Percentiles rank a stretch among this genome's conserved stretches.
These are phyloP conservation scores for Microcebus ravelobensis DNA, from an alignment of 2,113 vertebrate genomes.

Conservation along the genomic window DNA sequence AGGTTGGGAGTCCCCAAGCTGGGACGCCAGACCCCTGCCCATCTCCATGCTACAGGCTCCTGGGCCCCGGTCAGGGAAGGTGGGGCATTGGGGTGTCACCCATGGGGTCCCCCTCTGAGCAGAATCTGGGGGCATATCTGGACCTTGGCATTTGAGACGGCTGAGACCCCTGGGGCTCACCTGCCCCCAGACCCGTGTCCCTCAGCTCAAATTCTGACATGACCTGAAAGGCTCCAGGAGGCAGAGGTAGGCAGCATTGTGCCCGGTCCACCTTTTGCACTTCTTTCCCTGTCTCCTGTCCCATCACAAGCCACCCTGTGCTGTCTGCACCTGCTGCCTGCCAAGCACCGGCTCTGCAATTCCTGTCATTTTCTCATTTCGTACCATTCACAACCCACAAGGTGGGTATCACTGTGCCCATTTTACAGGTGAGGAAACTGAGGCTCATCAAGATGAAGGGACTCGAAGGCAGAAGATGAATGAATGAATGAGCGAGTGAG, in stretches of 20 bases:
- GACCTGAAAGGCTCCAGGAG: background rate
- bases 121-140: background rate
- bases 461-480: background rate
- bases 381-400: background rate
- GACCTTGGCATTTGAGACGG: background rate
- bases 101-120: background rate
- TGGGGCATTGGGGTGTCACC: background rate
- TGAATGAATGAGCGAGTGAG: background rate
- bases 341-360: accelerated
- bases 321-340: accelerated
- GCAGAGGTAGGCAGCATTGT: accelerated
- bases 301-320: background rate
- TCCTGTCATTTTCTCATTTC: background rate
- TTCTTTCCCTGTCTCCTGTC: background rate
- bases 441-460: background rate
- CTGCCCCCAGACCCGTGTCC: background rate
- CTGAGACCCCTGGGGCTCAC: background rate
- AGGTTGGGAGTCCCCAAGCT: background rate
- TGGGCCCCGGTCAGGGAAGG: background rate
- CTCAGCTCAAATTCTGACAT: background rate
- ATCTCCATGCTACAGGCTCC: background rate
- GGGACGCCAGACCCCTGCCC: background rate
- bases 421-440: background rate
- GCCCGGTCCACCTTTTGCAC: background rate
- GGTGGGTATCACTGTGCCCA: background rate